Percentiles rank a stretch among this genome's conserved stretches.
Evolutionary conservation across 2,888 invertebrate species (phyloP).

Genomic region (Buathra laborator): DNA sequence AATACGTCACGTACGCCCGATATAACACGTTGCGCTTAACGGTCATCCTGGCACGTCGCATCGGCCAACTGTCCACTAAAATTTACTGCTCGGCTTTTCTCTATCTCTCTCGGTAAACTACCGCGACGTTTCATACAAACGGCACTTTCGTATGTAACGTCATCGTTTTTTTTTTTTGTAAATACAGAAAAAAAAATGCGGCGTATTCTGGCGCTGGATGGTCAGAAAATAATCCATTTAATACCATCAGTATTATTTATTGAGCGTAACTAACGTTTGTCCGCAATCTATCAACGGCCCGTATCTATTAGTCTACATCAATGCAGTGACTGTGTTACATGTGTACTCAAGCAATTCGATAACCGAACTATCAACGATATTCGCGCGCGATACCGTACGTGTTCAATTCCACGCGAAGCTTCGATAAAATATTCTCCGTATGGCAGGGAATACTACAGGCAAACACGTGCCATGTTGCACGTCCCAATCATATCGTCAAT

Average conservation of each 20-base stretch:
- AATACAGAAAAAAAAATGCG: conserved; percentile 33
- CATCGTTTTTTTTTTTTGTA: conserved; percentile 5
- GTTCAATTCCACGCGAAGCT: conserved; percentile 52
- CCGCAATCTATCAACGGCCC: conserved; percentile 54
- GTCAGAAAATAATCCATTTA: conserved; percentile 48
- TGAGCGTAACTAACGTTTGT: conserved; percentile 49
- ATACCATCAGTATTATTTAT: conserved; percentile 57
- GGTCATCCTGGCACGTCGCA: conserved; percentile 64
- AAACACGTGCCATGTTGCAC: conserved; percentile 30
- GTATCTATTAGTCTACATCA: conserved; percentile 52
- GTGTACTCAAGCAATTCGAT: conserved; percentile 53
- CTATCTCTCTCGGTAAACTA: conserved; percentile 48
- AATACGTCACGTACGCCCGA: conserved; percentile 70
- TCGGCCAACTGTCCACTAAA: conserved; percentile 67
- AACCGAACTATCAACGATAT: conserved; percentile 55
- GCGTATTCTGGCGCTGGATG: not conserved
- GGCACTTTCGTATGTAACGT: conserved; percentile 31
- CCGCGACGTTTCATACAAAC: conserved; percentile 37
- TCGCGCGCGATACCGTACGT: conserved; percentile 48
- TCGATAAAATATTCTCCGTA: conserved; percentile 47
- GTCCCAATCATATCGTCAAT: conserved; percentile 26
- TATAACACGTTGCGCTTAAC: conserved; percentile 67
- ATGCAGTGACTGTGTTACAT: conserved; percentile 5
- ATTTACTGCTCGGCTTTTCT: conserved; percentile 63
- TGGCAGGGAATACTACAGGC: conserved; percentile 8